Percentiles rank a stretch among this genome's conserved stretches.
Evolutionary conservation across 2,888 invertebrate genomes (phyloP).

Genomic region (Himalopsyche anomala): DNA sequence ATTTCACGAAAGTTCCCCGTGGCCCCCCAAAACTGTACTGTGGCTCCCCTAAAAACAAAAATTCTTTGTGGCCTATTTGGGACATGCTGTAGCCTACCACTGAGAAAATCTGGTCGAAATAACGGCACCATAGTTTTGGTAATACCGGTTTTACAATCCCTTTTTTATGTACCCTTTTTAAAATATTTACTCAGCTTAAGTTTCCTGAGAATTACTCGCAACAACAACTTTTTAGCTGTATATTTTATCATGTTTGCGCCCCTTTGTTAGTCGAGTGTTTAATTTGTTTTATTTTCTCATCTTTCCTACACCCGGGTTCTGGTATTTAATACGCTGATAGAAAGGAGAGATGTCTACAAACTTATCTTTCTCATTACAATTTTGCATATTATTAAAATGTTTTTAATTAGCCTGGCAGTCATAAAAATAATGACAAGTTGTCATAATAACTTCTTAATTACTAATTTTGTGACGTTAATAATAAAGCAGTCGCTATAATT

Average conservation of each 20-base stretch:
- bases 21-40: no score
- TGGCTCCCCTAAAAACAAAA: no score
- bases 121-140: no score
- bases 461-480: no score
- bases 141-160: no score
- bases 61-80: no score
- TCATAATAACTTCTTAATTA: no score
- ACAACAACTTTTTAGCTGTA: not conserved
- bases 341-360: not conserved
- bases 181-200: not conserved
- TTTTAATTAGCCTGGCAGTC: not conserved
- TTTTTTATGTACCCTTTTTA: not conserved
- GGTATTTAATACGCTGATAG: not conserved
- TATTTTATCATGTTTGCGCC: not conserved
- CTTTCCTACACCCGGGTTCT: not conserved
- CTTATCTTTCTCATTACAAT: not conserved
- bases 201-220: not conserved
- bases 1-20: no score
- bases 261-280: not conserved
- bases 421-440: no score
- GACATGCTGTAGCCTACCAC: no score
- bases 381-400: not conserved
- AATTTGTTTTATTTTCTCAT: constrained; percentile 19
- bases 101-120: no score
- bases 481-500: no score